Evolutionary conservation across 53 echinoderm and acorn worm genomes (phyloP).

Genomic region (Actinopyga echinites): DNA sequence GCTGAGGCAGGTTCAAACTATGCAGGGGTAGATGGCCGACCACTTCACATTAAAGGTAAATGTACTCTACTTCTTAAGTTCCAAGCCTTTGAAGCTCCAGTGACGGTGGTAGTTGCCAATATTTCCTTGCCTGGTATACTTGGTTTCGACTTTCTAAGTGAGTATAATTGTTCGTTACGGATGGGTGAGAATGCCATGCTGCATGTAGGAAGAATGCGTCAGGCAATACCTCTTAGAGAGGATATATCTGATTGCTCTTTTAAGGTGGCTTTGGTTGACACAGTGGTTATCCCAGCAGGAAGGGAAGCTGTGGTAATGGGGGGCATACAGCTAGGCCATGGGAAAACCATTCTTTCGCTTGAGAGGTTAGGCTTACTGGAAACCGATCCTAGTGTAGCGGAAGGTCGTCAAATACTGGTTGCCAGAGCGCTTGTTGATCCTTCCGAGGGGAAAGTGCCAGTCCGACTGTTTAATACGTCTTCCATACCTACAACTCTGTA

Average conservation of each 20-base stretch:
- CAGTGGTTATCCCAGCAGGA: not conserved
- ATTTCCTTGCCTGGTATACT: not conserved
- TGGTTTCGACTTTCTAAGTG: not conserved
- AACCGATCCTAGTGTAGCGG: not conserved
- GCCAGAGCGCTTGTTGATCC: not conserved
- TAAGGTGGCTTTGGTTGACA: not conserved
- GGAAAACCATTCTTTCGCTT: not conserved
- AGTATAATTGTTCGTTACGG: not conserved
- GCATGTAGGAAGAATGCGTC: not conserved
- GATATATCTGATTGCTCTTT: not conserved
- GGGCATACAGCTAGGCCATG: not conserved
- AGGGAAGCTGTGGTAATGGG: not conserved
- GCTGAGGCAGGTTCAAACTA: not conserved
- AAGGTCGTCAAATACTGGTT: not conserved
- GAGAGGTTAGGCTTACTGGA: not conserved
- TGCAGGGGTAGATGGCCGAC: not conserved
- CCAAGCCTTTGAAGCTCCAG: not conserved
- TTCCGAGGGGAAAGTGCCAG: not conserved
- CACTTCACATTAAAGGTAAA: conserved; percentile 10
- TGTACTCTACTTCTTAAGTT: not conserved
- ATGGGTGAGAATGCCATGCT: not conserved
- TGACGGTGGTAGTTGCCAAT: not conserved
- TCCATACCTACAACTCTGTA: not conserved
- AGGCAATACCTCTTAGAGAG: not conserved
- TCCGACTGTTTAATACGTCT: not conserved